Evolutionary conservation across 2,113 vertebrate species (phyloP).

Genomic region (Micronycteris hirsuta): DNA sequence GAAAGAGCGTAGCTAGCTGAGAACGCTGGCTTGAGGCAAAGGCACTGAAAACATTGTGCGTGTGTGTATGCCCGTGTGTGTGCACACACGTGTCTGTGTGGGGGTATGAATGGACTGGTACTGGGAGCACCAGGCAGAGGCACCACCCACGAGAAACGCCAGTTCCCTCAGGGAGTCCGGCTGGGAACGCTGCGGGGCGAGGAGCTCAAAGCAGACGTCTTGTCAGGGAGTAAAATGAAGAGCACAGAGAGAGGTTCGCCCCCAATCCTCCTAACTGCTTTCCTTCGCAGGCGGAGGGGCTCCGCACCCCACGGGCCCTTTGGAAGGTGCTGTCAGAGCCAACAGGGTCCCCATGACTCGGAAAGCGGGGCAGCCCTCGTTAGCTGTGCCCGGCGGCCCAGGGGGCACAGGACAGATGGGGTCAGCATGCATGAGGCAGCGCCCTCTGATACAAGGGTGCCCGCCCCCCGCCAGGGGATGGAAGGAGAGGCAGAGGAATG

Average conservation of each 20-base stretch:
- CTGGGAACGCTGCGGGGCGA: neutral
- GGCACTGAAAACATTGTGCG: neutral
- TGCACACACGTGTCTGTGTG: neutral
- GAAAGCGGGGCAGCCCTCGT: slow-evolving; percentile 45
- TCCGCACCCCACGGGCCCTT: neutral
- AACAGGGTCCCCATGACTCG: neutral
- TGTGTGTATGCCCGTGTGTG: too few species aligned
- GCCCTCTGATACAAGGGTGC: slow-evolving; percentile 51
- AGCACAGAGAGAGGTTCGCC: neutral
- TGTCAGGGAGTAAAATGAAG: neutral
- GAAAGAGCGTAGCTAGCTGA: neutral
- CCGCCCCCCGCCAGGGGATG: neutral
- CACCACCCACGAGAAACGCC: neutral
- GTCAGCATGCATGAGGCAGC: slow-evolving; percentile 40
- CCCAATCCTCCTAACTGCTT: slow-evolving; percentile 15
- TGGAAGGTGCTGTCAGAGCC: neutral
- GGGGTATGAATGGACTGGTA: neutral
- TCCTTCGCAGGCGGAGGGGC: slow-evolving; percentile 11
- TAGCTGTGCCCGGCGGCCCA: neutral
- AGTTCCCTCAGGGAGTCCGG: slow-evolving; percentile 4
- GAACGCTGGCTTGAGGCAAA: neutral
- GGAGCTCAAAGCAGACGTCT: slow-evolving; percentile 21
- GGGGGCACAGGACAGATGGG: slow-evolving; percentile 1
- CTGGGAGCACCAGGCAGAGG: neutral
- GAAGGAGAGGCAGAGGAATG: neutral